Evolutionary conservation across 2,888 invertebrate genomes (phyloP).

Genomic region (Synergus itoensis): DNA sequence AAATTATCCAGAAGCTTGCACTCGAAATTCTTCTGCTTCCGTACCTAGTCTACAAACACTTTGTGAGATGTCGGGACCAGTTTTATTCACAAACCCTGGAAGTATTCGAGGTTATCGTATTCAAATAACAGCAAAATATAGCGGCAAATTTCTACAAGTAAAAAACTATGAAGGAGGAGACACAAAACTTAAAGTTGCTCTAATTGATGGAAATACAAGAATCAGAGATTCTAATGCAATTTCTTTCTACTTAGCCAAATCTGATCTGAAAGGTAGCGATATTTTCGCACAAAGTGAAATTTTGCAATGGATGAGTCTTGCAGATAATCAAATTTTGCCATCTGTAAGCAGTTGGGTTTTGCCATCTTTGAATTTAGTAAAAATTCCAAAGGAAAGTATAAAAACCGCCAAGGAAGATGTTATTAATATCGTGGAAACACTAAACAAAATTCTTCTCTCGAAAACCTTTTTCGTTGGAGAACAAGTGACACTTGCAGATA

Average conservation of each 20-base stretch:
- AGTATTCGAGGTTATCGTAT: conserved; percentile 63
- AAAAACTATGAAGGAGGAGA: conserved; percentile 44
- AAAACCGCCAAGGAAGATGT: conserved; percentile 67
- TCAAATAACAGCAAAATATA: conserved; percentile 69
- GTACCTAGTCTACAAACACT: not conserved
- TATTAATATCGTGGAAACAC: conserved; percentile 60
- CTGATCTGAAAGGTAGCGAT: conserved; percentile 66
- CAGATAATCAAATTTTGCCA: conserved; percentile 75
- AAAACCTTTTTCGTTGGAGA: conserved; percentile 77
- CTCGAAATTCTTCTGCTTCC: not conserved
- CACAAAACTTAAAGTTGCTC: conserved; percentile 51
- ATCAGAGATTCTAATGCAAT: conserved; percentile 73
- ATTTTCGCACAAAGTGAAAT: conserved; percentile 70
- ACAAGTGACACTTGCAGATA: conserved; percentile 77
- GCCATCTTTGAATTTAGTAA: conserved; percentile 53
- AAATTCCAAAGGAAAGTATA: conserved; percentile 43
- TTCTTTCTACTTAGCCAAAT: conserved; percentile 71
- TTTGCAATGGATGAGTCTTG: conserved; percentile 76
- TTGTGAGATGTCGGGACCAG: conserved; percentile 47
- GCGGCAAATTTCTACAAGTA: conserved; percentile 62
- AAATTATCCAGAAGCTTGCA: not conserved
- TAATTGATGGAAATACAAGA: conserved; percentile 60
- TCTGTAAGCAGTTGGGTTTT: conserved; percentile 67
- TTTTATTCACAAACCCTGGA: conserved; percentile 60
- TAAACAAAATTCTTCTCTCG: conserved; percentile 70